These are phyloP conservation scores for Dipus sagitta DNA, from an alignment of 2,797 vertebrate species.

Conservation along the genomic window DNA sequence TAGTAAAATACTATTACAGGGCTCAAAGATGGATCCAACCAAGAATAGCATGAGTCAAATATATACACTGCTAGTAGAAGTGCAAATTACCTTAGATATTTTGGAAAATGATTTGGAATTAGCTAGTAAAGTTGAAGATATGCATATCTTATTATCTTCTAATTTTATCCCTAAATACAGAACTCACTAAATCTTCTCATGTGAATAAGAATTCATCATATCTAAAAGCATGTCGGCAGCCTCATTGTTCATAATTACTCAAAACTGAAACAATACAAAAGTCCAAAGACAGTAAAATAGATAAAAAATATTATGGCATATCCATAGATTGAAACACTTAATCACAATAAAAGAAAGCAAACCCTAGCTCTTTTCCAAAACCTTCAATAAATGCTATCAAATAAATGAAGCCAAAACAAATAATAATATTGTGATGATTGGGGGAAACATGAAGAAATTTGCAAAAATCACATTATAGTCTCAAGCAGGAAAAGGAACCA, in stretches of 20 bases:
- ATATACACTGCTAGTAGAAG: background rate
- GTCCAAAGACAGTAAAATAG: background rate
- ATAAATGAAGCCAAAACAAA: slow-evolving; percentile 16
- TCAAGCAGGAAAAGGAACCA: background rate
- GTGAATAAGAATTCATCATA: slow-evolving; percentile 7
- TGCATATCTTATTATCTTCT: background rate
- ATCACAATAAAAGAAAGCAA: slow-evolving; percentile 49
- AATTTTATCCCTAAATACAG: slow-evolving; percentile 12
- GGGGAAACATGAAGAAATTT: background rate
- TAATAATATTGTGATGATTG: slow-evolving; percentile 44
- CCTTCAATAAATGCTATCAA: background rate
- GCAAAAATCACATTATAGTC: background rate
- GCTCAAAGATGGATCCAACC: background rate
- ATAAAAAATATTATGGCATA: background rate
- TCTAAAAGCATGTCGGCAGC: slow-evolving; percentile 27
- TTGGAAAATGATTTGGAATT: slow-evolving; percentile 39
- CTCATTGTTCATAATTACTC: slow-evolving; percentile 16
- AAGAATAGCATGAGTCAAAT: background rate
- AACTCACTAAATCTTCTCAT: background rate
- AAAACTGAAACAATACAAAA: slow-evolving; percentile 24
- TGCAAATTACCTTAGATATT: background rate
- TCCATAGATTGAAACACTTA: slow-evolving; percentile 30
- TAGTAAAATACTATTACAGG: background rate
- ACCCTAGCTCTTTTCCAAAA: background rate
- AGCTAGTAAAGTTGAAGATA: slow-evolving; percentile 5